Conservation (phyloP, 2,888 invertebrate species). For the Dromius quadrimaculatus region DNA sequence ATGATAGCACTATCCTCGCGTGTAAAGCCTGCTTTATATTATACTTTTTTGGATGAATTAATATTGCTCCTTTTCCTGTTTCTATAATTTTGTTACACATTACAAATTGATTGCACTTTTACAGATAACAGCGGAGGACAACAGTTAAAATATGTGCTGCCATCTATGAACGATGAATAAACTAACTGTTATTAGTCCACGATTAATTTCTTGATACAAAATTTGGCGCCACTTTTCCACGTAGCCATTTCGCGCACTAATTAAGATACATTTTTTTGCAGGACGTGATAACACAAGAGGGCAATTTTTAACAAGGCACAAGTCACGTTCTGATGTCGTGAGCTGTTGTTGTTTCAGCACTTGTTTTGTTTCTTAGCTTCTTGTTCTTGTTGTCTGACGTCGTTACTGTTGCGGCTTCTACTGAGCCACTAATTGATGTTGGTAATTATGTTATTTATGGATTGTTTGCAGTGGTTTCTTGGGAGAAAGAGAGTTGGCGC, state of each 20-base stretch:
- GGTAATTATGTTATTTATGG: slow-evolving; percentile 36
- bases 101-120: too few relatives aligned
- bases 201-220: too few relatives aligned
- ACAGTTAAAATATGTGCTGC: too few relatives aligned
- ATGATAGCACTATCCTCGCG: background rate
- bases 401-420: background rate
- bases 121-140: too few relatives aligned
- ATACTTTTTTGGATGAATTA: too few relatives aligned
- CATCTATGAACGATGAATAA: too few relatives aligned
- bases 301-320: slow-evolving; percentile 39
- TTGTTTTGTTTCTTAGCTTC: slow-evolving; percentile 2
- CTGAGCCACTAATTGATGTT: slow-evolving; percentile 37
- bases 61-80: too few relatives aligned
- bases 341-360: slow-evolving; percentile 9
- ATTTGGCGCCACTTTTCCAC: background rate
- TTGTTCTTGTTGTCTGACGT: slow-evolving; percentile 11
- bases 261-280: slow-evolving; percentile 45
- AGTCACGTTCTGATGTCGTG: slow-evolving; percentile 41
- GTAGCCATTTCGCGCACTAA: slow-evolving; percentile 22
- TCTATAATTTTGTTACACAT: too few relatives aligned
- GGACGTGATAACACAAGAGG: slow-evolving; percentile 41
- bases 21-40: too few relatives aligned
- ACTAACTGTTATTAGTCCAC: too few relatives aligned
- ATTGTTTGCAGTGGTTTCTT: slow-evolving; percentile 23
- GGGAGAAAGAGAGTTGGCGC: background rate